Conservation (phyloP, 2,113 vertebrate genomes). For the Peromyscus californicus region DNA sequence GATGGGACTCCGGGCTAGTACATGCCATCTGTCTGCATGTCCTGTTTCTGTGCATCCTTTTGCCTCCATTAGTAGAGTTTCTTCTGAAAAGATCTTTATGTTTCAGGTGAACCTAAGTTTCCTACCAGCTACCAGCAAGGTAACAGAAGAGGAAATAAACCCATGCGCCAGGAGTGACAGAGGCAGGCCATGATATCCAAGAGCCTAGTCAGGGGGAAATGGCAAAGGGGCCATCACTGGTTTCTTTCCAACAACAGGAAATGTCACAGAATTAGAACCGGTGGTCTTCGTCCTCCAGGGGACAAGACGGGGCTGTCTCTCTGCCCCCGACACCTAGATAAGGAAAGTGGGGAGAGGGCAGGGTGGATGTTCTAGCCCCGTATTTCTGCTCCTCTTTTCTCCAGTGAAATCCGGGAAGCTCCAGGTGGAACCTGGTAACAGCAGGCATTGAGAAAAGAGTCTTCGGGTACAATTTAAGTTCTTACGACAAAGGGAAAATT, state of each 20-base stretch:
- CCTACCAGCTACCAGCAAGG: neutral
- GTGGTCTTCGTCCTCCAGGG: neutral
- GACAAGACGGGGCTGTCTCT: neutral
- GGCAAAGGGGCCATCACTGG: too few species aligned
- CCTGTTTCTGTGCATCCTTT: neutral
- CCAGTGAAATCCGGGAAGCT: neutral
- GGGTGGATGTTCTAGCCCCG: neutral
- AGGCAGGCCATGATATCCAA: neutral
- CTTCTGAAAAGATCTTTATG: conserved; percentile 7
- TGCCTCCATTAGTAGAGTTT: neutral
- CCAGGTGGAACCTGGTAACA: neutral
- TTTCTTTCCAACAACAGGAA: too few species aligned
- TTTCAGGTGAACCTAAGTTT: neutral
- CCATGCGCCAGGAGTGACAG: neutral
- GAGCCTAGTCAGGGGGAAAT: neutral
- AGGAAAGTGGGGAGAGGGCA: neutral
- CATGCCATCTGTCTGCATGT: neutral
- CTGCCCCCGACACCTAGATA: neutral
- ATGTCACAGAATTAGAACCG: neutral
- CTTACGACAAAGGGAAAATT: neutral
- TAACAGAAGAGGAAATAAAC: neutral
- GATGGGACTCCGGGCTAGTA: neutral
- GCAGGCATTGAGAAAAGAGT: neutral
- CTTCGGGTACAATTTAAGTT: neutral
- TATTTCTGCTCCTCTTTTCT: neutral